Percentiles rank a stretch among this genome's conserved stretches.
phyloP scores from a whole-genome alignment of 1,140 invertebrate genomes.

The Carposina sasakii region DNA sequence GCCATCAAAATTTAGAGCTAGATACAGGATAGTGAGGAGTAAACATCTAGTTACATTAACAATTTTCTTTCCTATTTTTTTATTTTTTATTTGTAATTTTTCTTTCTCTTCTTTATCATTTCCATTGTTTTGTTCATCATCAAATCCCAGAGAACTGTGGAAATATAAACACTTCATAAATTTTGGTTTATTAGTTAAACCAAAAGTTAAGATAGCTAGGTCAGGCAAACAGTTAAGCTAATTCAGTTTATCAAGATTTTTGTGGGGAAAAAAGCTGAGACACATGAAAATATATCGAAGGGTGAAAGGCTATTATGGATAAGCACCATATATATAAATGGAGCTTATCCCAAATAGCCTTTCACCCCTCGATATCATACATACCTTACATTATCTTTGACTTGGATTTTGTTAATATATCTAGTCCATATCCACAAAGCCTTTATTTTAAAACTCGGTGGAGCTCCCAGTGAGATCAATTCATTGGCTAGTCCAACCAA shows the following conservation, averaged over 20 bases:
- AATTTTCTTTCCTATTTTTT: slow-evolving; percentile 29
- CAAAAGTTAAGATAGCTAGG: too few relatives aligned
- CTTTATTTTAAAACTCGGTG: slow-evolving; percentile 39
- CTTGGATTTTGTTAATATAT: slow-evolving; percentile 50
- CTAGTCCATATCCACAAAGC: slow-evolving; percentile 55
- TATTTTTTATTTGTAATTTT: slow-evolving; percentile 11
- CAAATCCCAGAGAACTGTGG: too few relatives aligned
- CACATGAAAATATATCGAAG: too few relatives aligned
- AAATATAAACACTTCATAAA: slow-evolving; percentile 9
- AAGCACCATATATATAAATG: too few relatives aligned
- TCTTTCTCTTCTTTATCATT: slow-evolving; percentile 11
- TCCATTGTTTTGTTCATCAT: neutral
- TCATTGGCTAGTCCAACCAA: slow-evolving; percentile 46
- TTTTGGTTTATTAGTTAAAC: too few relatives aligned
- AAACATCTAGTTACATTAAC: slow-evolving; percentile 31
- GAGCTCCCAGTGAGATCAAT: slow-evolving; percentile 43
- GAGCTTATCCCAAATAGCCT: too few relatives aligned
- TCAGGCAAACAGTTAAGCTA: too few relatives aligned
- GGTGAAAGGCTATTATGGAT: too few relatives aligned
- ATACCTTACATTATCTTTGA: slow-evolving; percentile 36
- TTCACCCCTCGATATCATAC: too few relatives aligned
- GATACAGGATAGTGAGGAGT: slow-evolving; percentile 41
- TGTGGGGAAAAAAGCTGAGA: too few relatives aligned
- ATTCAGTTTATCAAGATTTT: too few relatives aligned
- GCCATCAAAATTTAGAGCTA: slow-evolving; percentile 49